Conservation (phyloP, 2,797 vertebrate genomes). For the Pantherophis alleghaniensis region DNA sequence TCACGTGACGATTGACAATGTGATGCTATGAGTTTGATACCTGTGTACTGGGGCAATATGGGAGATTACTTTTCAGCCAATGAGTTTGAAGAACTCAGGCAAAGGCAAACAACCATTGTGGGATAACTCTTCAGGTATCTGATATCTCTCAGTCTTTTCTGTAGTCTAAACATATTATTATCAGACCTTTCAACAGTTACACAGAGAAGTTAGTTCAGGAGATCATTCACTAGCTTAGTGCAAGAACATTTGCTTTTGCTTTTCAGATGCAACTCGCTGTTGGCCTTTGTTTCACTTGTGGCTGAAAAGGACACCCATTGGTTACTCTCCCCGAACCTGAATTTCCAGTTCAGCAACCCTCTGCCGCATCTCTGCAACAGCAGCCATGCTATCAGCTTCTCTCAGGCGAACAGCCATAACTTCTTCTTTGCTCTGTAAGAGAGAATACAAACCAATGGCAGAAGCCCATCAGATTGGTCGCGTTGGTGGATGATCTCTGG, state of each 20-base stretch:
- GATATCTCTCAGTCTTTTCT: not conserved
- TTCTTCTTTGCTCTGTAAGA: conserved; percentile 88
- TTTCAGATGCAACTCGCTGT: not conserved
- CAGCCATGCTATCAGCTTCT: conserved; percentile 94
- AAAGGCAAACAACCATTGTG: not conserved
- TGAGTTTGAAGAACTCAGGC: not conserved
- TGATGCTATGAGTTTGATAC: too few relatives aligned
- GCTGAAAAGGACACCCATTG: not conserved
- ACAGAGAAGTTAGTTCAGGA: not conserved
- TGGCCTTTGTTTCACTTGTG: not conserved
- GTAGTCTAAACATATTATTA: not conserved
- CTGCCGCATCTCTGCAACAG: conserved; percentile 90
- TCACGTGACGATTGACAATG: too few relatives aligned
- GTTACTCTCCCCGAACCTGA: conserved; percentile 74
- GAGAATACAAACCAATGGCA: not conserved
- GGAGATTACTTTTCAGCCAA: not conserved
- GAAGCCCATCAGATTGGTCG: not conserved
- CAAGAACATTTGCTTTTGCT: not conserved
- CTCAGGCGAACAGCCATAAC: conserved; percentile 92
- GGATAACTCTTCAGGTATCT: not conserved
- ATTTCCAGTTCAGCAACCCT: conserved; percentile 91
- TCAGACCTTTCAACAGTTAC: not conserved
- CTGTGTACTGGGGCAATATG: not conserved
- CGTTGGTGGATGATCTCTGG: too few relatives aligned
- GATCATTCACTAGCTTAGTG: not conserved